Percentiles rank a stretch among this genome's conserved stretches.
phyloP scores from a whole-genome alignment of 2,888 invertebrate genomes.

The Patella pellucida region DNA sequence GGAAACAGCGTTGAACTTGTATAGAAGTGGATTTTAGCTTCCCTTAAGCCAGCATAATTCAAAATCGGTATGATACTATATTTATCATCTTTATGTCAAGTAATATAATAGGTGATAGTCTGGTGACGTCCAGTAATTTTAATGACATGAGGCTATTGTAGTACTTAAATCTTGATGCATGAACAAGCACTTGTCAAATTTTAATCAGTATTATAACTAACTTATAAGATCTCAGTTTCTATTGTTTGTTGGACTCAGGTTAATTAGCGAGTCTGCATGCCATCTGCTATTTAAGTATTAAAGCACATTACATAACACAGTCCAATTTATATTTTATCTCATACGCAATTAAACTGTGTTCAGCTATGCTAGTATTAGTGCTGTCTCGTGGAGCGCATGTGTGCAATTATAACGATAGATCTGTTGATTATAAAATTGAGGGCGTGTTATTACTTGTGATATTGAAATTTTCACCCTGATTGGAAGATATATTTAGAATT shows the following conservation, averaged over 20 bases:
- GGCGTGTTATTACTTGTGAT: conserved; percentile 11
- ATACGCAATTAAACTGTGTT: not conserved
- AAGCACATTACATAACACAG: not conserved
- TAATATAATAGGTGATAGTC: not conserved
- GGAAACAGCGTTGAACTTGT: not conserved
- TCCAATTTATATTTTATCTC: conserved; percentile 7
- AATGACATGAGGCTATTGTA: conserved; percentile 5
- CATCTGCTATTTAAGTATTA: conserved; percentile 10
- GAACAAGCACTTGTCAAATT: conserved; percentile 8
- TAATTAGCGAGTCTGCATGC: conserved; percentile 8
- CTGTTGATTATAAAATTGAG: conserved; percentile 5
- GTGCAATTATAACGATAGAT: conserved; percentile 8
- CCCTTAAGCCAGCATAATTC: too few species aligned
- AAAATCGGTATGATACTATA: conserved; percentile 3
- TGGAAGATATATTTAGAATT: conserved; percentile 10
- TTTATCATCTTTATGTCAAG: not conserved
- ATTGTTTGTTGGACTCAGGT: conserved; percentile 1
- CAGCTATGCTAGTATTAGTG: not conserved
- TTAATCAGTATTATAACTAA: conserved; percentile 7
- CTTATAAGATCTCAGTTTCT: not conserved
- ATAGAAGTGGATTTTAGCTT: too few species aligned
- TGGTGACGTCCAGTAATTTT: conserved; percentile 1
- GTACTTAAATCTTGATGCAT: not conserved
- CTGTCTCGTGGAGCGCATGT: conserved; percentile 5
- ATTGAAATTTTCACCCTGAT: conserved; percentile 11